Evolutionary conservation across 1,140 invertebrate species (phyloP), one percentile per base, ranked within the genome.

Genomic region (Proctacanthus coquilletti): DNA sequence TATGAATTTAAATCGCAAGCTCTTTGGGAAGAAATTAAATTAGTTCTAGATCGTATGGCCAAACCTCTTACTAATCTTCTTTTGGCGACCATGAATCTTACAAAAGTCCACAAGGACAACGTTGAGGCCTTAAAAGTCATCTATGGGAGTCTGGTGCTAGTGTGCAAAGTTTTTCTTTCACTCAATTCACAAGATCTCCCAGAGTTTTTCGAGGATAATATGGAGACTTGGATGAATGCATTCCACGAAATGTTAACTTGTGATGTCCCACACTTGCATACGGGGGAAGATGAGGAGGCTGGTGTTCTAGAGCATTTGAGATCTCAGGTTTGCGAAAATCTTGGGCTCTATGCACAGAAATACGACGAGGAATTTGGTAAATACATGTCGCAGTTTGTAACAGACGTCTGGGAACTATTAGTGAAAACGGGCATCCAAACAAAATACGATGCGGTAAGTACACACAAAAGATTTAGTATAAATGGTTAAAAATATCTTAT

Each of bases 151-250:
- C 64, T 97, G 31, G 72, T 84, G 15, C 66, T 94, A 2, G 80
- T 95, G n/a, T 81, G 80, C 44, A 95, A 98, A 68, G 85, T 98
- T 17, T 98, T 96, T 64, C 89, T 92, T 60, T 95, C 89, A 3
- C 69, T 98, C 4, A 98, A 97, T 64, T 89, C 75, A 47, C 91
- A 95, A 70, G 94, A 98, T 67, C 64, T 98, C 44, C 93, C 94
- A 0, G 93, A 98, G 66, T 94, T 88, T 68, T 98, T 98, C 66
- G 93, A 98, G 63, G 94, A 98, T 53, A 92, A 96, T 53, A 95
- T 98, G 79, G 65, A 69, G 34, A 70, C 70, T 10, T 98, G 94
- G 94, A 95, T 98, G 91, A 69, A 69, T 0, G 76, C 88, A 55
- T 91, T 97, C 46, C 72, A 88, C 20, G 72, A 70, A 30, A 67